Evolutionary conservation across 2,888 invertebrate species (phyloP).

Genomic region (Epirrhoe tristata): DNA sequence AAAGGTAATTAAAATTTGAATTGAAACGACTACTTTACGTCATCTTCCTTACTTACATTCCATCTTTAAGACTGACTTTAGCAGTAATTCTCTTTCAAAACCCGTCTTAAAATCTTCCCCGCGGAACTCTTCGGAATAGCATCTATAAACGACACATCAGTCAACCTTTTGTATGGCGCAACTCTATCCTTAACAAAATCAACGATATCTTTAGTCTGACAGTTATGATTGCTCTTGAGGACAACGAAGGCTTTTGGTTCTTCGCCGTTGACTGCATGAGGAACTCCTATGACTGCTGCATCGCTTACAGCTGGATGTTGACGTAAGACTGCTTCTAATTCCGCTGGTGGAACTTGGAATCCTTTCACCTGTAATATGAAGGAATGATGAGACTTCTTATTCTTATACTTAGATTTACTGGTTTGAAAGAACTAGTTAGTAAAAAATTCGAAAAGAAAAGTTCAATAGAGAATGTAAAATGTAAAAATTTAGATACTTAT

Average conservation of each 20-base stretch:
- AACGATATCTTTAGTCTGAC: slow-evolving; percentile 83
- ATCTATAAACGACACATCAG: slow-evolving; percentile 88
- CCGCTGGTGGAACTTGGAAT: slow-evolving; percentile 95
- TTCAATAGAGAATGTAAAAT: too few relatives aligned
- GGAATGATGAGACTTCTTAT: too few relatives aligned
- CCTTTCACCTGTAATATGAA: slow-evolving; percentile 85
- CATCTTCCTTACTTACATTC: too few relatives aligned
- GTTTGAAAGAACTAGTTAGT: too few relatives aligned
- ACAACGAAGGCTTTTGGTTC: slow-evolving; percentile 92
- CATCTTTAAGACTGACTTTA: too few relatives aligned
- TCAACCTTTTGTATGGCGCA: slow-evolving; percentile 90
- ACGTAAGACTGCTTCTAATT: slow-evolving; percentile 91
- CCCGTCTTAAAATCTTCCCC: slow-evolving; percentile 91
- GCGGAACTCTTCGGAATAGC: slow-evolving; percentile 90
- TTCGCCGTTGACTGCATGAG: slow-evolving; percentile 90
- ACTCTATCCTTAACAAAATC: slow-evolving; percentile 89
- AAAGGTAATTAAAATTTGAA: too few relatives aligned
- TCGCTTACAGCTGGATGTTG: slow-evolving; percentile 91
- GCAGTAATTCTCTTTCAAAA: slow-evolving; percentile 79
- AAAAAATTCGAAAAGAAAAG: too few relatives aligned
- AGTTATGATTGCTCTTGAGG: slow-evolving; percentile 58
- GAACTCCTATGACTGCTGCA: slow-evolving; percentile 93
- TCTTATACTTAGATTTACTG: too few relatives aligned
- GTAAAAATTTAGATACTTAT: too few relatives aligned
- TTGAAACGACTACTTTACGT: too few relatives aligned